Evolutionary conservation across 1,140 invertebrate species (phyloP).

Genomic region (Cyclina sinensis): DNA sequence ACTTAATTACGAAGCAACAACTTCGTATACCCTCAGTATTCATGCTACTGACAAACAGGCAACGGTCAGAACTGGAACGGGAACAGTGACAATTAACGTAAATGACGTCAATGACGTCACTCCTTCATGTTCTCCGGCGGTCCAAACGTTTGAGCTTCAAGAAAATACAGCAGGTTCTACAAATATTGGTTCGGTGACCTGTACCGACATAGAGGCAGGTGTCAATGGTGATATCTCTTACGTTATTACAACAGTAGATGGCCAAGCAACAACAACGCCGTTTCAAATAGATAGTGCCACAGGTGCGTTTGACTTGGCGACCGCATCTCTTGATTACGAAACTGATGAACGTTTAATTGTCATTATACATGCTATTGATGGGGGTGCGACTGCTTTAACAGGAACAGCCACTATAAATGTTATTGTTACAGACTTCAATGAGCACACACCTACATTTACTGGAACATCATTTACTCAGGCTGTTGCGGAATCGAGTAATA

Average conservation of each 20-base stretch:
- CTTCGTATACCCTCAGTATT: conserved; percentile 72
- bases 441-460: conserved; percentile 66
- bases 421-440: conserved; percentile 69
- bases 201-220: conserved; percentile 84
- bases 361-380: conserved; percentile 66
- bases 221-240: conserved; percentile 60
- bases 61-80: conserved; percentile 50
- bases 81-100: conserved; percentile 71
- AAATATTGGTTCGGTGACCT: conserved; percentile 92
- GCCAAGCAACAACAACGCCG: conserved; percentile 40
- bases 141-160: conserved; percentile 88
- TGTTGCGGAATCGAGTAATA: conserved; percentile 56
- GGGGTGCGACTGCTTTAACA: conserved; percentile 45
- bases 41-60: conserved; percentile 68
- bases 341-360: conserved; percentile 36
- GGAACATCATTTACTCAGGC: conserved; percentile 31
- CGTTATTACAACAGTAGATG: conserved; percentile 86
- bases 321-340: conserved; percentile 50
- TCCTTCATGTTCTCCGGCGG: conserved; percentile 70
- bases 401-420: conserved; percentile 67
- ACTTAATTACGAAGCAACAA: conserved; percentile 76
- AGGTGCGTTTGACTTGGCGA: conserved; percentile 33
- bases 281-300: conserved; percentile 10
- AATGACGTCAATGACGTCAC: conserved; percentile 77
- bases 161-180: conserved; percentile 96